Base-by-base conservation (phyloP, 2,888 invertebrate species). In the Drosophila basisetae region DNA sequence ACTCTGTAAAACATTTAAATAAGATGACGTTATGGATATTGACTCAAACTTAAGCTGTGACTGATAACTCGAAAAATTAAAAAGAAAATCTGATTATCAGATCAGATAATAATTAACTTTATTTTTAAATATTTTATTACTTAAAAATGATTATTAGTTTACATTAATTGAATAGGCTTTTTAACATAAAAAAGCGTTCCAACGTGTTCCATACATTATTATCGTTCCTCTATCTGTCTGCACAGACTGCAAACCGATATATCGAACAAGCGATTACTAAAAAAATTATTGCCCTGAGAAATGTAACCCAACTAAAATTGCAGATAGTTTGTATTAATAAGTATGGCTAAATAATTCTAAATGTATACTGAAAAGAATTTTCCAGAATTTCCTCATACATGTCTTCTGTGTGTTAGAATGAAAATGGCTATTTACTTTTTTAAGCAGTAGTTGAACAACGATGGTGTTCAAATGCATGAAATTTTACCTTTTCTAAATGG, bases 1-100 rank as follows among this genome's bases (percentile, higher is more conserved):
- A 96, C 97, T 96, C 97, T 97, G 92, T 73, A 95, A 94, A 78
- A 49, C 52, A 56, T 35, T 28, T 28, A 13, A 52, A 39, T 25
- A 30, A 10, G 25, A 7, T 22, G 25, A 7, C 2, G 18, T 6
- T 61, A 16, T 4, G 3, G 28, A 9, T 35, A 11, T n/a, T 31
- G 13, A 31, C 13, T 43, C 2, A 1, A 31, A 18, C 1, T 22
- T 6, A 0, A 37, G 1, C 0, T 30, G 11, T 35, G 22, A 22
- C 16, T 22, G 22, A 7, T 7, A 13, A 22, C 7, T 22, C 4
- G 16, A 13, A 13, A 22, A 25, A 47, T 47, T 47, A 4, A 16
- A 25, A 16, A n/a, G 1, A 22, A 47, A 13, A 22, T 39, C 9
- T 1, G 22, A 22, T 22, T 22, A 22, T 22, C 22, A 22, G 22